Percentiles rank a stretch among this genome's conserved stretches.
Evolutionary conservation across 2,797 vertebrate species (phyloP).

Genomic region (Anableps anableps): DNA sequence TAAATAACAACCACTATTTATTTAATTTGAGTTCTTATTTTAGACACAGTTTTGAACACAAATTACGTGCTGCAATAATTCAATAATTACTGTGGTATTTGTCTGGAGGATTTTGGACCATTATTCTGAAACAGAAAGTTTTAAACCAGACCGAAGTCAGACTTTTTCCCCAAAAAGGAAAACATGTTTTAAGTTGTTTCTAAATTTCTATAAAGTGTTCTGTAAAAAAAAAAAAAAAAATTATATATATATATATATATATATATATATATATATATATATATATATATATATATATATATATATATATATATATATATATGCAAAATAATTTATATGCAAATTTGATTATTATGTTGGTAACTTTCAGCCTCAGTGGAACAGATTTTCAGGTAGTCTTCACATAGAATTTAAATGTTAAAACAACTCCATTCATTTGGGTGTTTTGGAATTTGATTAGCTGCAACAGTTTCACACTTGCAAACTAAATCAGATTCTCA

Average conservation of each 20-base stretch:
- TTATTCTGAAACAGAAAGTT: not conserved
- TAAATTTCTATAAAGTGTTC: not conserved
- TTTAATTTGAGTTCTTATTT: not conserved
- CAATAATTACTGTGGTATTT: too few relatives aligned
- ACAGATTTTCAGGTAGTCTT: slow-evolving; percentile 1
- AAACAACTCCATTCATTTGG: slow-evolving; percentile 6
- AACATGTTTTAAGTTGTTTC: not conserved
- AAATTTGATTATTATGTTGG: not conserved
- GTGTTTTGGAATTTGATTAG: slow-evolving; percentile 19
- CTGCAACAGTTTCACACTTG: not conserved
- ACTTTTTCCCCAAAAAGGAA: not conserved
- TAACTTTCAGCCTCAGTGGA: not conserved
- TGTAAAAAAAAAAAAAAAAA: too few relatives aligned
- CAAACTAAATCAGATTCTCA: not conserved
- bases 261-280: too few relatives aligned
- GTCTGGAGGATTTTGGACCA: not conserved
- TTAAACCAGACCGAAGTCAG: not conserved
- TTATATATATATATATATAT: too few relatives aligned
- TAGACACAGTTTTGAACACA: too few relatives aligned
- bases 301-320: too few relatives aligned
- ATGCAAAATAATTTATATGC: too few relatives aligned
- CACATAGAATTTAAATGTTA: slow-evolving; percentile 5
- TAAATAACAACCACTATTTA: not conserved
- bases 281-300: too few relatives aligned
- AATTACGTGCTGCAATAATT: too few relatives aligned